A percentile compares a stretch with the other conserved stretches of the same genome.
phyloP scores from a whole-genome alignment of 2,797 vertebrate species.

The Sebastes minor region DNA sequence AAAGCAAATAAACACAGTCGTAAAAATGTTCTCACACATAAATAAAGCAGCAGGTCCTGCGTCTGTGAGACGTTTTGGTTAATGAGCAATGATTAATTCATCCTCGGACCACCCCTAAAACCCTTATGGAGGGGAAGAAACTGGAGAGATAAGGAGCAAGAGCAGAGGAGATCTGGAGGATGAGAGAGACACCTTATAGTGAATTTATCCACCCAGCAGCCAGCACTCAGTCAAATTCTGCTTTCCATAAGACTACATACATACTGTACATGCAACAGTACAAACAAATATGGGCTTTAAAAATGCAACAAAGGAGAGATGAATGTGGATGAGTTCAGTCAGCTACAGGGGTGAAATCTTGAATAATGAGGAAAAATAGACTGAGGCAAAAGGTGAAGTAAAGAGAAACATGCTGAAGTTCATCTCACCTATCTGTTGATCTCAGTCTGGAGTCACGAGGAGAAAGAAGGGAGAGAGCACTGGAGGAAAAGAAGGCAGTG shows the following conservation, averaged over 20 bases:
- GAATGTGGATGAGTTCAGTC: not conserved
- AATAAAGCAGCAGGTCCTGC: conserved; percentile 44
- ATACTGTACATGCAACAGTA: not conserved
- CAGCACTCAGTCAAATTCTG: not conserved
- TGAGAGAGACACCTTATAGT: not conserved
- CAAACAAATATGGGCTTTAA: not conserved
- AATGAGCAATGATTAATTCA: conserved; percentile 46
- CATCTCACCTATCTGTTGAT: conserved; percentile 70
- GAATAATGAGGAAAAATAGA: not conserved
- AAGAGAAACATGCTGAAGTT: not conserved
- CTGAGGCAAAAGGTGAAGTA: not conserved
- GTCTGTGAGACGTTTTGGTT: conserved; percentile 33
- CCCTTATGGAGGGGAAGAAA: not conserved
- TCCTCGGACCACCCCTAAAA: conserved; percentile 1
- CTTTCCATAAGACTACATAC: not conserved
- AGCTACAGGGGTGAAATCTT: not conserved
- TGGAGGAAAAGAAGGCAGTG: conserved; percentile 54
- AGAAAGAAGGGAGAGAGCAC: conserved; percentile 59
- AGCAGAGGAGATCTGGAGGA: not conserved
- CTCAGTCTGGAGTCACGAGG: conserved; percentile 62
- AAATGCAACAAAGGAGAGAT: not conserved
- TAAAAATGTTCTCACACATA: conserved; percentile 70
- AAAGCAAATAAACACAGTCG: conserved; percentile 74
- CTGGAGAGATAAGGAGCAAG: conserved; percentile 1
- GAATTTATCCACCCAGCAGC: not conserved